A percentile compares a stretch with the other conserved stretches of the same genome.
phyloP scores from a whole-genome alignment of 1,140 invertebrate genomes.

The Musca domestica region DNA sequence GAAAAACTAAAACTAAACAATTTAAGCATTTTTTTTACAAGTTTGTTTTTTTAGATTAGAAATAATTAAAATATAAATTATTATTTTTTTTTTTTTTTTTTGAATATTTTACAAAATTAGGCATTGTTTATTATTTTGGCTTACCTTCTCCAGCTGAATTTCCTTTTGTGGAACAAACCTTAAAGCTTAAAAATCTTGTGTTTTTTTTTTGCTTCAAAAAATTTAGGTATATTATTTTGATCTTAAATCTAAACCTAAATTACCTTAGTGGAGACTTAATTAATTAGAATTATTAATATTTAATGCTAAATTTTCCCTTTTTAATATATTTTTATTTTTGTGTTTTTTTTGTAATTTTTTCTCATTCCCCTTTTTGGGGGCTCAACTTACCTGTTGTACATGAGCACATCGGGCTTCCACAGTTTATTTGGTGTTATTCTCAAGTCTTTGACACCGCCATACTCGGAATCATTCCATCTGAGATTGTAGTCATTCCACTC shows the following conservation, averaged over 20 bases:
- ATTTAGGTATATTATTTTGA: background rate
- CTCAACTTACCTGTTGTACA: constrained; percentile 92
- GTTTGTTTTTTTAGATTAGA: no score
- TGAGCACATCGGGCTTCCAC: constrained; percentile 97
- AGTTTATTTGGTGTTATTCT: constrained; percentile 92
- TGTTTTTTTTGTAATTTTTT: no score
- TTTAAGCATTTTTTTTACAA: no score
- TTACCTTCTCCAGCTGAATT: no score
- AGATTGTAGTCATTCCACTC: constrained; percentile 98
- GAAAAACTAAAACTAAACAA: no score
- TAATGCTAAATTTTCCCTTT: background rate
- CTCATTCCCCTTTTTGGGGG: background rate
- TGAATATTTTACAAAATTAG: no score
- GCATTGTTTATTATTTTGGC: no score
- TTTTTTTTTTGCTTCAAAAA: background rate
- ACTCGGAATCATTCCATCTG: constrained; percentile 92
- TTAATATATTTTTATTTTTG: background rate
- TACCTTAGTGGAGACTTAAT: background rate
- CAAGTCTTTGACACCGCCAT: constrained; percentile 88
- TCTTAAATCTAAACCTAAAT: background rate
- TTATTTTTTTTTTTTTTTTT: no score
- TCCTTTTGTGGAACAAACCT: no score
- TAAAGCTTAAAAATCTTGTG: background rate
- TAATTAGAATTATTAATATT: background rate
- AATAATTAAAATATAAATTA: no score